Conservation (phyloP, 1,140 invertebrate genomes). For the Eulimnadia texana region DNA sequence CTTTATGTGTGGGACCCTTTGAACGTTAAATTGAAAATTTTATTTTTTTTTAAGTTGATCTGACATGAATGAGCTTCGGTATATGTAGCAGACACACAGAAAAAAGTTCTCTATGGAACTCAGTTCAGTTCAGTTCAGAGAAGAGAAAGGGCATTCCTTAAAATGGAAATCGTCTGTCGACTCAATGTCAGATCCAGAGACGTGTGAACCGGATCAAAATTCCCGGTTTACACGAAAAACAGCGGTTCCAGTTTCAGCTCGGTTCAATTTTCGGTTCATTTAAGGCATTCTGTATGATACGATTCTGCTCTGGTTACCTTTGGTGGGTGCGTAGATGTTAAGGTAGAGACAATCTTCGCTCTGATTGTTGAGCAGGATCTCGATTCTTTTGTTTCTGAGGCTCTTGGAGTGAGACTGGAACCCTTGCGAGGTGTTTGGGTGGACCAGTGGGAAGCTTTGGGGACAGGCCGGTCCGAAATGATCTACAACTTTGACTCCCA, state of each 20-base stretch:
- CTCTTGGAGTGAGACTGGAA: constrained; percentile 70
- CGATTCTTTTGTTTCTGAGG: constrained; percentile 64
- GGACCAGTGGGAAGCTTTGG: constrained; percentile 61
- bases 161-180: no score
- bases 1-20: no score
- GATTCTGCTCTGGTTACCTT: constrained; percentile 1
- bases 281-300: neutral
- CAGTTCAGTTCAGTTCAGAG: no score
- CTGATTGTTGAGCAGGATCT: constrained; percentile 72
- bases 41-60: no score
- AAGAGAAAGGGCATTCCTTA: no score
- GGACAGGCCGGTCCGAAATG: constrained; percentile 71
- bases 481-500: constrained; percentile 68
- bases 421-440: constrained; percentile 61
- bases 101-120: no score
- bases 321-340: constrained; percentile 77
- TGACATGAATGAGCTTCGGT: no score
- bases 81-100: no score
- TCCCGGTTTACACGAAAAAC: no score
- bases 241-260: neutral
- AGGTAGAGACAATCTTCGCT: constrained; percentile 93
- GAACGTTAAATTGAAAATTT: no score
- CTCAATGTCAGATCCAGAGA: no score
- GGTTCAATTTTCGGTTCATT: neutral
- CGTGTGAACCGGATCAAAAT: no score